Percentiles rank a stretch among this genome's conserved stretches.
Evolutionary conservation across 2,888 invertebrate species (phyloP).

Genomic region (Platerodrilus igneus): DNA sequence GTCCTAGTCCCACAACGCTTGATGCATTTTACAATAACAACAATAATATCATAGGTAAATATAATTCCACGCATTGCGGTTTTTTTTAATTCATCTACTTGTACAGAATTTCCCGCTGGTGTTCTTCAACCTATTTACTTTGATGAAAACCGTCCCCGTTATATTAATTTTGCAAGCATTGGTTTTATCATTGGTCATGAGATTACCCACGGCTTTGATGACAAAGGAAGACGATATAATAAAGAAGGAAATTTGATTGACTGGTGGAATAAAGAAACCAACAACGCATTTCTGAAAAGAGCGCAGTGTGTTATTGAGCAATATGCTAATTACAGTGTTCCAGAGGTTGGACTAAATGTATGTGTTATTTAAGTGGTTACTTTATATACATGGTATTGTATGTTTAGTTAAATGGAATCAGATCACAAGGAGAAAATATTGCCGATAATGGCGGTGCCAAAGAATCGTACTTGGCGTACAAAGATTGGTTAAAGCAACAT

Average conservation of each 20-base stretch:
- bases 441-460: conserved; percentile 14
- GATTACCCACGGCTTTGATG: conserved; percentile 17
- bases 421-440: conserved; percentile 15
- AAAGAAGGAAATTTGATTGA: conserved; percentile 9
- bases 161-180: conserved; percentile 14
- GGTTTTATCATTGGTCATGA: conserved; percentile 16
- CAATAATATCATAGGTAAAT: conserved; percentile 24
- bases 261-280: conserved; percentile 13
- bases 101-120: conserved; percentile 14
- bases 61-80: background rate
- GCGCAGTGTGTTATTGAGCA: conserved; percentile 90
- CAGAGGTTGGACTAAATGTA: conserved; percentile 70
- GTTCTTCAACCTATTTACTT: conserved; percentile 15
- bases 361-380: conserved; percentile 29
- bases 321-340: conserved; percentile 84
- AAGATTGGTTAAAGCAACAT: conserved; percentile 7
- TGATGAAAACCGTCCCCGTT: conserved; percentile 4
- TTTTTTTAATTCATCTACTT: background rate
- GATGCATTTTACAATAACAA: conserved; percentile 8
- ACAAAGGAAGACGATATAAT: conserved; percentile 11
- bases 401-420: conserved; percentile 11
- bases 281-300: conserved; percentile 42
- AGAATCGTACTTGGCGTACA: conserved; percentile 12
- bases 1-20: background rate
- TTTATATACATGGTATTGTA: background rate